Conservation (phyloP, 2,797 vertebrate genomes). For the Siniperca obscura region DNA sequence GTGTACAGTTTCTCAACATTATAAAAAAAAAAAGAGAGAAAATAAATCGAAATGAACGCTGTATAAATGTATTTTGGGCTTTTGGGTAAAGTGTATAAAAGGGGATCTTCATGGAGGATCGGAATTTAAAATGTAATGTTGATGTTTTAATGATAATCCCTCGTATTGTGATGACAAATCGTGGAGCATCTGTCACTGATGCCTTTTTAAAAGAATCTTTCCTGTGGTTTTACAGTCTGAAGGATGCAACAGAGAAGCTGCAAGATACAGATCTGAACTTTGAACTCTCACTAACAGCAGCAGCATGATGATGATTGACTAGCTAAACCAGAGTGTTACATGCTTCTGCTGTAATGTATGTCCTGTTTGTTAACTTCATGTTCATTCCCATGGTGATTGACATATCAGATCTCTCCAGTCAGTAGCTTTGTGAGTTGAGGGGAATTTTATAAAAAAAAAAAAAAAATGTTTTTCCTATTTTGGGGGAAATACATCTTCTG, state of each 20-base stretch:
- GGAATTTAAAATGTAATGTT: slow-evolving; percentile 23
- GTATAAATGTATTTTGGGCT: slow-evolving; percentile 31
- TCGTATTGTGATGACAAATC: slow-evolving; percentile 70
- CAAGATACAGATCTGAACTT: slow-evolving; percentile 33
- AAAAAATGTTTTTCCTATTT: slow-evolving; percentile 15
- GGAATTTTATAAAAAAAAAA: not conserved
- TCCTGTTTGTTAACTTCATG: slow-evolving; percentile 56
- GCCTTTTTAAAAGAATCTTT: slow-evolving; percentile 36
- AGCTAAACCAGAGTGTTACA: slow-evolving; percentile 19
- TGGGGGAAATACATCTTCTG: slow-evolving; percentile 43
- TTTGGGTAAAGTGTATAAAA: slow-evolving; percentile 15
- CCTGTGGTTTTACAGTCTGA: slow-evolving; percentile 43
- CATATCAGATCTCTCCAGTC: slow-evolving; percentile 50
- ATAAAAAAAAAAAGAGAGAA: not conserved
- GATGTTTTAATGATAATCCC: slow-evolving; percentile 52
- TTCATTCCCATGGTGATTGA: slow-evolving; percentile 60
- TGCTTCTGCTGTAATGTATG: slow-evolving; percentile 13
- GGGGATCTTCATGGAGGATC: not conserved
- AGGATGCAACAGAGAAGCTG: slow-evolving; percentile 27
- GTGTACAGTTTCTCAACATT: slow-evolving; percentile 38
- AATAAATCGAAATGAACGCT: slow-evolving; percentile 5
- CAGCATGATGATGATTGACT: slow-evolving; percentile 18
- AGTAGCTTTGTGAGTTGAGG: slow-evolving; percentile 51
- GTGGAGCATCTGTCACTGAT: slow-evolving; percentile 30
- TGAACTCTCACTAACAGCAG: slow-evolving; percentile 31